A percentile compares a stretch with the other conserved stretches of the same genome.
These are phyloP conservation scores for Liasis olivaceus DNA, from an alignment of 2,797 vertebrate species.

Conservation along the genomic window DNA sequence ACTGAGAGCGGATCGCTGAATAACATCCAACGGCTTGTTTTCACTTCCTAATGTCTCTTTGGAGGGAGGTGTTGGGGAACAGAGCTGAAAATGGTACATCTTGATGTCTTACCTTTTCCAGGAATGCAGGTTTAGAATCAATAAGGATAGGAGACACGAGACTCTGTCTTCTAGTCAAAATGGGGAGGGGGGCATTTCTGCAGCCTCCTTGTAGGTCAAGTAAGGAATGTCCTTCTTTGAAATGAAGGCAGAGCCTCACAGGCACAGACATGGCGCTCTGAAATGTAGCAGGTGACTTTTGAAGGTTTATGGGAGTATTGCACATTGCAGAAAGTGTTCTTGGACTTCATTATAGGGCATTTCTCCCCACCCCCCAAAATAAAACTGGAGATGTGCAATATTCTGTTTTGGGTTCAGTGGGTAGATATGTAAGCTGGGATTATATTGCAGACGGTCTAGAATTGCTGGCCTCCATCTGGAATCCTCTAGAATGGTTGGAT, in stretches of 20 bases:
- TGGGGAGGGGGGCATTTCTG: not conserved
- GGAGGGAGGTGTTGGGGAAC: not conserved
- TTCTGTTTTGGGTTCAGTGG: not conserved
- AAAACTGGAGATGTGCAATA: no score
- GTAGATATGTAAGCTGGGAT: not conserved
- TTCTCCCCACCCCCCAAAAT: not conserved
- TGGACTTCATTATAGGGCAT: not conserved
- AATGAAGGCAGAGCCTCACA: not conserved
- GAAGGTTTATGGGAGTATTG: not conserved
- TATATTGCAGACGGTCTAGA: not conserved
- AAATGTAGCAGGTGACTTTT: no score
- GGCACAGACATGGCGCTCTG: not conserved
- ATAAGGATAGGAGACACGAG: not conserved
- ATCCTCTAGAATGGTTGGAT: not conserved
- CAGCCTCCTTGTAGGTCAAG: not conserved
- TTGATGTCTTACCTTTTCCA: not conserved
- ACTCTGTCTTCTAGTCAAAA: not conserved
- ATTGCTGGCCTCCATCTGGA: not conserved
- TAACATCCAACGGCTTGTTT: not conserved
- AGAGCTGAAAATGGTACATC: not conserved
- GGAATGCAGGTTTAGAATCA: not conserved
- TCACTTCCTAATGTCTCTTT: not conserved
- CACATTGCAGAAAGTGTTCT: not conserved
- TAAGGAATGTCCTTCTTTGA: no score
- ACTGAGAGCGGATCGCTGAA: not conserved